Evolutionary conservation across 1,140 invertebrate species (phyloP), one percentile per base, ranked within the genome.

Genomic region (Meloidogyne floridensis): DNA sequence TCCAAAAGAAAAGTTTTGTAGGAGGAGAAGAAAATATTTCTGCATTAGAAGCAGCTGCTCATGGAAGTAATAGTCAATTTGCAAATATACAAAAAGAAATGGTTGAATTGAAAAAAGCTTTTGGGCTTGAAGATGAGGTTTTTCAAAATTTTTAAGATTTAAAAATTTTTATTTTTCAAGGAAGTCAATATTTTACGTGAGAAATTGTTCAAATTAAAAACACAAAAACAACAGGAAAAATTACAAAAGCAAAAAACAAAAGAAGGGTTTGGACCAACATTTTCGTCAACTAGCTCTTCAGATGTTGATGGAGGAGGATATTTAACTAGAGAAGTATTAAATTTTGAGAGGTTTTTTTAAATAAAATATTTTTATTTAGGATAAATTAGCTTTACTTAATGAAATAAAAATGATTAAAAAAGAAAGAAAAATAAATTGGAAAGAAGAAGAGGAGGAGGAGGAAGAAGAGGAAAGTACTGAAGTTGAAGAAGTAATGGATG

Each of bases 81-180:
- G 54, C 56, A 32, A 53, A 70, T 32, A 69, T 18, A 32, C 59
- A 78, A 43, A 47, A 43, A 18, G 65, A 81, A 51, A 75, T 59
- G 42, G 42, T 56, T 32, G 80, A 80, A 32, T n/a, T 81, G 13
- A 75, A 71, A 15, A 73, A 65, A 70, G 20, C 70, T 69, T 81
- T 81, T 51, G 72, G 65, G 15, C 59, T 81, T 13, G 72, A 80
- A n/a, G 75, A 70, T 74, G 51, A 80, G 20, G 72, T 51, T 54
- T 42, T 18, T 43, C 18, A 20, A 5, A 13, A 72, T 73, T 0
- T 73, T 51, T 47, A 47, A 0, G 3, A 54, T 18, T 53, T 51
- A 59, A 75, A 5, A 15, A n/a, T n/a, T n/a, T n/a, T n/a, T n/a
- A n/a, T 75, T 54, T 7, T n/a, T n/a, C 8, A 11, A 42, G 53